These are phyloP conservation scores for Peromyscus aztecus DNA, from an alignment of 2,797 vertebrate genomes.

Conservation along the genomic window DNA sequence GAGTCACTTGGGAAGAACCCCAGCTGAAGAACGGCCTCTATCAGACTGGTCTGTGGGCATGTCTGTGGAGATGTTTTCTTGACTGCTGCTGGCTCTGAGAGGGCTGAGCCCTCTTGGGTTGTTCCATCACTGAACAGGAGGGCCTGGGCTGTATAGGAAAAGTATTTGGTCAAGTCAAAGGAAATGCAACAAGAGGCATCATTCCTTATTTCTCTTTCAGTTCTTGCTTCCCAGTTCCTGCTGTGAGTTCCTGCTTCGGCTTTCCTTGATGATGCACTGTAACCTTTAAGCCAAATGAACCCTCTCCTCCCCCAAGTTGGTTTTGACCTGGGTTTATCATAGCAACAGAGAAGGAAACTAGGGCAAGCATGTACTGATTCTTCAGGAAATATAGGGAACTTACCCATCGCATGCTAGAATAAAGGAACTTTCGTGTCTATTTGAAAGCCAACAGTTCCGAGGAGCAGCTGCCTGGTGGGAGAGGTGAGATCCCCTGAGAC, in stretches of 20 bases:
- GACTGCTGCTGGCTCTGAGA: neutral
- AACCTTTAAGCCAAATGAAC: neutral
- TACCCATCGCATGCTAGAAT: neutral
- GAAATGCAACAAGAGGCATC: neutral
- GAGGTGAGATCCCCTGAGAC: neutral
- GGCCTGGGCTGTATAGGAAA: neutral
- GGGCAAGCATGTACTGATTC: neutral
- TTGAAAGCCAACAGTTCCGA: neutral
- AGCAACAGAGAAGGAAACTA: neutral
- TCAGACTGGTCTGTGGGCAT: too few species aligned
- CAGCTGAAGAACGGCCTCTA: neutral
- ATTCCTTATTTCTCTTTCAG: neutral
- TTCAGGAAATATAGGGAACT: neutral
- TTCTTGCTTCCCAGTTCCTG: too few species aligned
- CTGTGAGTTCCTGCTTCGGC: neutral
- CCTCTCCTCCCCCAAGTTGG: neutral
- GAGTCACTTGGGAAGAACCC: neutral
- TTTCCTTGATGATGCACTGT: neutral
- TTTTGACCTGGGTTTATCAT: neutral
- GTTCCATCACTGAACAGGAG: too few species aligned
- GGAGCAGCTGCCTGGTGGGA: neutral
- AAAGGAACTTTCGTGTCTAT: neutral
- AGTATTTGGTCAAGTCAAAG: neutral
- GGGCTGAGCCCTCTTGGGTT: neutral
- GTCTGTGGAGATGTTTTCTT: neutral